Base-by-base conservation (phyloP, 2,113 vertebrate genomes). In the Pseudopipra pipra region DNA sequence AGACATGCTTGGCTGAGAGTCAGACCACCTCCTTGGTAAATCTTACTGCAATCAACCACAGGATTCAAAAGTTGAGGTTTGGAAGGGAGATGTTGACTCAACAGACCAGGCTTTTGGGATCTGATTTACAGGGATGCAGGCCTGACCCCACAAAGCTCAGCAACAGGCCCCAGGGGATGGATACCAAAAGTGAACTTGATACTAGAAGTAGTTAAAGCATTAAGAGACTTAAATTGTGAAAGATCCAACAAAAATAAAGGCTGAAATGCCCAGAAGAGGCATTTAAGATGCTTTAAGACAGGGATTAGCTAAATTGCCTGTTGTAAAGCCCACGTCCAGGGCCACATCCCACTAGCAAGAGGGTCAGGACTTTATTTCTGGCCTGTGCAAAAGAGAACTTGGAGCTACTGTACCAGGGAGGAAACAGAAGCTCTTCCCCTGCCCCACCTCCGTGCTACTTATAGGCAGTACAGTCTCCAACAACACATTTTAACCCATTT, bases 401-500 rank as follows among this genome's bases (percentile, higher is more conserved):
- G 0, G 44, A 70, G 23, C 72, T 90, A 72, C 87, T 68, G 65
- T 31, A 87, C 78, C 52, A 85, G 11, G 22, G 24, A 84, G 92
- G 92, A 96, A 96, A 86, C 44, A 77, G 44, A 0, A 70, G 41
- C 62, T 93, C 59, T 91, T 49, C 35, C 56, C 58, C 16, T 67
- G 35, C 72, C 85, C 89, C 71, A 1, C 33, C 68, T 59, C 72
- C 0, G 0, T 1, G 77, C n/a, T 95, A 95, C 84, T 95, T 81
- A 89, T 56, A 72, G 74, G 43, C 72, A 46, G 11, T 14, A 51
- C 4, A 67, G 47, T 37, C 88, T 63, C 83, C 86, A 95, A 4
- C 25, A 92, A 77, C 68, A 81, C 19, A 68, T 89, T 87, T 72
- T 80, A 90, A 71, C 76, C 61, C 37, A 2, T 72, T 93, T 59